Percentiles rank a stretch among this genome's conserved stretches.
phyloP scores from a whole-genome alignment of 2,113 vertebrate species.

The Mionectes macconnelli region DNA sequence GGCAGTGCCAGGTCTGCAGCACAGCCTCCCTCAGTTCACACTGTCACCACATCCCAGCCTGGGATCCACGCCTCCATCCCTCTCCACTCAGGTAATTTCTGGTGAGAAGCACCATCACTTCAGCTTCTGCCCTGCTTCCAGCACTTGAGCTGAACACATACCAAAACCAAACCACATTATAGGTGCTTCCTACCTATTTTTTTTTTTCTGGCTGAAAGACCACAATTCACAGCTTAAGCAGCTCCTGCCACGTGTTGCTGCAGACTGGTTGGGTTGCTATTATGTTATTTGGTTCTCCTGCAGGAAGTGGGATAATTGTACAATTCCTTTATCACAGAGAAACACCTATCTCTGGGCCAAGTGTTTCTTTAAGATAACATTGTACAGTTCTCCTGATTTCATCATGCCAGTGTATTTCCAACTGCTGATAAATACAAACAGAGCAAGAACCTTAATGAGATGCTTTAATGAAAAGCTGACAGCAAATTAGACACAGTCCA shows the following conservation, averaged over 20 bases:
- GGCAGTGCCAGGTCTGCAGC: neutral
- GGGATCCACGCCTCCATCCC: accelerated
- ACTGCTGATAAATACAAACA: neutral
- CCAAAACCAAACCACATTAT: neutral
- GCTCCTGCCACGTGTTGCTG: neutral
- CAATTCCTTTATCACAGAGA: neutral
- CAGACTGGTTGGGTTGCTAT: neutral
- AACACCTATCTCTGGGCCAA: neutral
- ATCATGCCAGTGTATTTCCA: neutral
- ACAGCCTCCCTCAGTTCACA: neutral
- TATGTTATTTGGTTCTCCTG: neutral
- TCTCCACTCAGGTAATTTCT: neutral
- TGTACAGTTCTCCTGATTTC: neutral
- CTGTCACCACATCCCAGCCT: neutral
- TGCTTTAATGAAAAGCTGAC: neutral
- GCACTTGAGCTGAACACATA: neutral
- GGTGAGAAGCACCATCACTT: neutral
- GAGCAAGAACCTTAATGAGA: neutral
- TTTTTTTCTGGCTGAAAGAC: neutral
- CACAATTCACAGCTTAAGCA: neutral
- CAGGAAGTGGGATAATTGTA: neutral
- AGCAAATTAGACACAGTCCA: neutral
- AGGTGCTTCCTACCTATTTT: neutral
- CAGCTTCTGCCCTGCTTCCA: neutral
- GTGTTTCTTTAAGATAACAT: constrained; percentile 3